Percentiles rank a stretch among this genome's conserved stretches.
phyloP scores from a whole-genome alignment of 2,113 vertebrate genomes.

The Procapra przewalskii region DNA sequence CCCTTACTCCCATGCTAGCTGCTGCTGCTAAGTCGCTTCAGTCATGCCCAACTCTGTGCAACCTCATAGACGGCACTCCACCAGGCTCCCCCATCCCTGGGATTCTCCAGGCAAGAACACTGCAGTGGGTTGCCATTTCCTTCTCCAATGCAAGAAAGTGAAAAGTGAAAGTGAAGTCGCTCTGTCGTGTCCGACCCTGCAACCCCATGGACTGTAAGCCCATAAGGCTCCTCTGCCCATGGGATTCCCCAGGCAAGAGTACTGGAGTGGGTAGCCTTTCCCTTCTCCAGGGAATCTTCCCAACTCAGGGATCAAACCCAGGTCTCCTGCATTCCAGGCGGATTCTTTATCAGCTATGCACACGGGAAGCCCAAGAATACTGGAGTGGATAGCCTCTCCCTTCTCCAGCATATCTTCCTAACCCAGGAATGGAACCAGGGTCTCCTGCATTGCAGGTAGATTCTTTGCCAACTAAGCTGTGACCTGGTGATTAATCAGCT shows the following conservation, averaged over 20 bases:
- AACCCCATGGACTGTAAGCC: not conserved
- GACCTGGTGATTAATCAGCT: not conserved
- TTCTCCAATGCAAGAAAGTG: not conserved
- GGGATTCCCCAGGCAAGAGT: not conserved
- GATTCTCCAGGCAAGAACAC: not conserved
- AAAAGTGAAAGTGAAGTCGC: not conserved
- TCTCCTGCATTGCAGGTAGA: not conserved
- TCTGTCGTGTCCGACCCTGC: fast-evolving
- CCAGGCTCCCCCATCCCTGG: not conserved
- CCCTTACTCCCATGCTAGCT: not conserved
- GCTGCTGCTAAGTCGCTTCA: not conserved
- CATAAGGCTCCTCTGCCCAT: not conserved
- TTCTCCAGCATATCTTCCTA: not conserved
- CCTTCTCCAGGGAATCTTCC: not conserved
- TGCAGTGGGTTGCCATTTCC: not conserved
- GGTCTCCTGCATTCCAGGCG: not conserved
- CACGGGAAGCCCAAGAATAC: not conserved
- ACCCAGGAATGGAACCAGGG: not conserved
- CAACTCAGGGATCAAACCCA: not conserved
- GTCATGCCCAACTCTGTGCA: fast-evolving
- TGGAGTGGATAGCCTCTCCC: not conserved
- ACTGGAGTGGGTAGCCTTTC: not conserved
- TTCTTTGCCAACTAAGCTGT: not conserved
- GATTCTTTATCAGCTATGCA: not conserved
- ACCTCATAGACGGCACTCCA: not conserved